Base-by-base conservation (phyloP, 2,888 invertebrate species). In the Tenthredo scrophulariae region DNA sequence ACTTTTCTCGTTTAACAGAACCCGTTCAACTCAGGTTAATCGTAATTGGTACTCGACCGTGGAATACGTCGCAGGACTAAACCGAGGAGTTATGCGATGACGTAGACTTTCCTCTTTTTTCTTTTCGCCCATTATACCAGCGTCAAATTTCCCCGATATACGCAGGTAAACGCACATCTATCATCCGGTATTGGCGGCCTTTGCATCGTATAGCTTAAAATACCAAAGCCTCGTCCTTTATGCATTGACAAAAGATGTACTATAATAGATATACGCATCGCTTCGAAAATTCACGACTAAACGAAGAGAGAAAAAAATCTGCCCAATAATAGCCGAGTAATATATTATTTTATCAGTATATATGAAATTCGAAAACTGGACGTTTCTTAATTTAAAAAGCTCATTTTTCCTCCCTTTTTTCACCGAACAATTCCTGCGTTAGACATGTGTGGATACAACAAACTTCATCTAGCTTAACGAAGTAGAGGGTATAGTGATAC, bases 401-500 rank as follows among this genome's bases (percentile, higher is more conserved):
- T 26, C 22, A 26, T 62, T 62, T 22, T 62, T 10, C 7, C 37
- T 37, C 2, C 1, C 37, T 62, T 26, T 62, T 54, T 54, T 54
- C 18, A 54, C 54, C 13, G 2, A 54, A n/a, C 7, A n/a, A 54
- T 54, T n/a, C 6, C 54, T n/a, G 54, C 62, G 26, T 13, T 10
- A 62, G 62, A 26, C 26, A 62, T 62, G 26, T 13, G 26, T 62
- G 26, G 62, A 26, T 43, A 72, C 72, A 43, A 43, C 43, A 37
- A 72, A 72, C 37, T 72, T 72, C 43, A 43, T 43, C 40, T n/a
- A 15, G 72, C 43, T 72, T 72, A 72, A 72, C 72, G 72, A 72
- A 72, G 72, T 72, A 26, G 67, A 67, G 67, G 67, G 67, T 67
- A 40, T n/a, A 40, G 72, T 22, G 72, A 72, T 72, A 72, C 72